phyloP scores from a whole-genome alignment of 1,140 invertebrate genomes.

The Ephestia elutella region DNA sequence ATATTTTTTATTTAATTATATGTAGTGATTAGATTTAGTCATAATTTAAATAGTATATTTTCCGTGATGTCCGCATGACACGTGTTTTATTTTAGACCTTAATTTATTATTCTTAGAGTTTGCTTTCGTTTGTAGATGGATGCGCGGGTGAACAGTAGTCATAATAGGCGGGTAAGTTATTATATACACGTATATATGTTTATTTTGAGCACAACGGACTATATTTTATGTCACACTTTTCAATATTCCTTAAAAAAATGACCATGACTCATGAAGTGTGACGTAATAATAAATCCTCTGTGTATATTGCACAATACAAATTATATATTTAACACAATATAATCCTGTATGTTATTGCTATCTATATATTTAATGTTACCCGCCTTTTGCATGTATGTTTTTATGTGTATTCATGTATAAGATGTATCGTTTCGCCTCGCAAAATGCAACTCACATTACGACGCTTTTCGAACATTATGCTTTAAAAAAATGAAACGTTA shows the following conservation, averaged over 20 bases:
- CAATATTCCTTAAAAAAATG: background rate
- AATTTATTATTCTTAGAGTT: slow-evolving; percentile 60
- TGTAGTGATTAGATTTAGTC: too few species aligned
- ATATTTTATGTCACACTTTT: background rate
- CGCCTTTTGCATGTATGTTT: slow-evolving; percentile 26
- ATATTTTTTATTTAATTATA: too few species aligned
- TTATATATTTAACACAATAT: slow-evolving; percentile 19
- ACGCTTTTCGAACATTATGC: too few species aligned
- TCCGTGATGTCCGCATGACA: slow-evolving; percentile 14
- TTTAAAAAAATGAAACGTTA: too few species aligned
- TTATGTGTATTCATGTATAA: background rate
- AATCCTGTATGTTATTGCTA: slow-evolving; percentile 13
- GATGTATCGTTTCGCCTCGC: too few species aligned
- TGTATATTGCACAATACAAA: background rate
- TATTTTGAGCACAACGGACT: background rate
- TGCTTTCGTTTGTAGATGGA: slow-evolving; percentile 75
- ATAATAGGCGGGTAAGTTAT: slow-evolving; percentile 74
- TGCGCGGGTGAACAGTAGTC: slow-evolving; percentile 73
- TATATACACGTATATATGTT: slow-evolving; percentile 34
- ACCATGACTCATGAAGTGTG: background rate
- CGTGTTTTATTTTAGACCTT: slow-evolving; percentile 31
- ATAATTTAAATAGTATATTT: too few species aligned
- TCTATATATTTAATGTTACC: slow-evolving; percentile 23
- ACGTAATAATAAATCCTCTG: background rate
- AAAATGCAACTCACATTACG: too few species aligned